phyloP scores from a whole-genome alignment of 1,140 invertebrate species.

The Acromyrmex echinatior region DNA sequence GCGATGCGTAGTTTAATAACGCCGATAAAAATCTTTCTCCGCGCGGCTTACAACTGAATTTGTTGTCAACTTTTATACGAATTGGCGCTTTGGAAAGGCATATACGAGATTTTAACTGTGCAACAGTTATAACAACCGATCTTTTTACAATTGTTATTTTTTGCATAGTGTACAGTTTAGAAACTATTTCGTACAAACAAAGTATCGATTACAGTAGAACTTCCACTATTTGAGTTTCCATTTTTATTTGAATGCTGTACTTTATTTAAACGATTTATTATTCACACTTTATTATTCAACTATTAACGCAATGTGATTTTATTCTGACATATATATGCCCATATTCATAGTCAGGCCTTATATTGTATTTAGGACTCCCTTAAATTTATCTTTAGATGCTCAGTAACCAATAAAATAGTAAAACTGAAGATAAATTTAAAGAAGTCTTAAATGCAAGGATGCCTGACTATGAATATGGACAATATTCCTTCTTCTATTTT shows the following conservation, averaged over 20 bases:
- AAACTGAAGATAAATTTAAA: too few species aligned
- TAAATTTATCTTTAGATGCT: too few species aligned
- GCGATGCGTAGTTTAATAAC: conserved; percentile 30
- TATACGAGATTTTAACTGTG: neutral
- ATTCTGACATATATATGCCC: too few species aligned
- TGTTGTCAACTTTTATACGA: neutral
- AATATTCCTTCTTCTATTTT: neutral
- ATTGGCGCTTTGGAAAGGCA: neutral
- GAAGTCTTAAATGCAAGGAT: too few species aligned
- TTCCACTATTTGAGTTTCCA: neutral
- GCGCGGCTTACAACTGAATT: neutral
- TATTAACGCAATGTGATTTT: neutral
- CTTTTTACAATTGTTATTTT: conserved; percentile 7
- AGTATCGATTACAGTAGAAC: neutral
- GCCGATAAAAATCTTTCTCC: conserved; percentile 37
- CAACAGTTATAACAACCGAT: neutral
- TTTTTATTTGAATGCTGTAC: neutral
- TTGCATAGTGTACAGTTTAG: too few species aligned
- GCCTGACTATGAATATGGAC: too few species aligned
- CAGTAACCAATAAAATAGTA: too few species aligned
- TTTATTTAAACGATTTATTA: neutral
- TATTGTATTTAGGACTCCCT: too few species aligned
- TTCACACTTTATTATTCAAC: neutral
- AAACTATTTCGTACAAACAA: neutral
- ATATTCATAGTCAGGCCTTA: too few species aligned